Conservation (phyloP, 2,797 vertebrate genomes). For the Dicrostonyx torquatus region DNA sequence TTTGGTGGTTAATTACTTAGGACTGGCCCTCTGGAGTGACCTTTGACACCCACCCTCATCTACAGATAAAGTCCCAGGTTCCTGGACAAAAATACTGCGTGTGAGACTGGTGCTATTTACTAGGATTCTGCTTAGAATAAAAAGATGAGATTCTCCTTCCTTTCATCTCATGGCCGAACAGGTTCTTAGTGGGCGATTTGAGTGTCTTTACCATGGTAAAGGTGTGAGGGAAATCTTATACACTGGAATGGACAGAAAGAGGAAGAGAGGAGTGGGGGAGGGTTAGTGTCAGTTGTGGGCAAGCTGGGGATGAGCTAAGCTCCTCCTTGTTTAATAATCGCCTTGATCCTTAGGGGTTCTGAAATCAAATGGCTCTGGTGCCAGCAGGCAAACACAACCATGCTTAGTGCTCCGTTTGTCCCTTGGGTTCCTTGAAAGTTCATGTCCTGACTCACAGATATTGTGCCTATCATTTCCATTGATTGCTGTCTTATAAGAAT, state of each 20-base stretch:
- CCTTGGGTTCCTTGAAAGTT: not conserved
- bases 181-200: not conserved
- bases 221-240: not conserved
- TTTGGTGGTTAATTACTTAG: no score
- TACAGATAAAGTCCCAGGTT: not conserved
- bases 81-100: not conserved
- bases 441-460: not conserved
- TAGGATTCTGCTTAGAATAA: not conserved
- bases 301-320: not conserved
- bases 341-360: not conserved
- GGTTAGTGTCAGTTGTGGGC: not conserved
- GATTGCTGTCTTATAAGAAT: not conserved
- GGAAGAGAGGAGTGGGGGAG: not conserved
- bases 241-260: not conserved
- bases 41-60: not conserved
- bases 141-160: not conserved
- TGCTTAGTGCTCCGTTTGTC: not conserved
- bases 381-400: not conserved
- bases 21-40: not conserved
- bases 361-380: not conserved
- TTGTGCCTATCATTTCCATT: not conserved
- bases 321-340: not conserved
- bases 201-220: not conserved
- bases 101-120: not conserved
- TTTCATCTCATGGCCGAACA: not conserved